phyloP scores from a whole-genome alignment of 1,140 invertebrate species.

The Drosophila trapezifrons region DNA sequence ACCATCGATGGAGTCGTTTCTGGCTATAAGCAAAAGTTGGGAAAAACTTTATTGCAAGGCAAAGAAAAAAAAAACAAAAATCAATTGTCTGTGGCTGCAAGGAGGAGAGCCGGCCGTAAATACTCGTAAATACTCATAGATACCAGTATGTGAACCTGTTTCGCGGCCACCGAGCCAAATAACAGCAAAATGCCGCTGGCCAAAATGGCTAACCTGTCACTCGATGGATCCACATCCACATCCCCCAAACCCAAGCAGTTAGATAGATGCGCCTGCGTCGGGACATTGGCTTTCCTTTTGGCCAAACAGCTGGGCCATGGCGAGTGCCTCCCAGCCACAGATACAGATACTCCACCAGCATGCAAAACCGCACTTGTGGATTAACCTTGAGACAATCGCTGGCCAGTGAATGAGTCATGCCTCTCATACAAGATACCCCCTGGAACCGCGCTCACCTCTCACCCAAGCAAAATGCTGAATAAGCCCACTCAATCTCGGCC shows the following conservation, averaged over 20 bases:
- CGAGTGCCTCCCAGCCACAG: constrained; percentile 26
- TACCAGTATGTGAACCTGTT: constrained; percentile 67
- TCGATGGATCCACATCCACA: constrained; percentile 11
- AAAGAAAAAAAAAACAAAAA: constrained; percentile 73
- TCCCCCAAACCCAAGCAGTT: background rate
- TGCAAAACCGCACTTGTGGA: constrained; percentile 62
- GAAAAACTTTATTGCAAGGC: constrained; percentile 66
- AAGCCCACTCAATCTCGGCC: constrained; percentile 43
- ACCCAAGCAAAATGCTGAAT: constrained; percentile 29
- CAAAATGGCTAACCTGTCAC: constrained; percentile 15
- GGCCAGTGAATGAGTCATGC: constrained; percentile 44
- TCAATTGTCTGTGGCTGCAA: constrained; percentile 69
- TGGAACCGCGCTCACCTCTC: background rate
- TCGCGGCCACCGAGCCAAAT: constrained; percentile 45
- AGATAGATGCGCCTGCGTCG: constrained; percentile 50
- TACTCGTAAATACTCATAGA: constrained; percentile 16
- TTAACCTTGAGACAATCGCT: constrained; percentile 42
- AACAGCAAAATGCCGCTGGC: constrained; percentile 71
- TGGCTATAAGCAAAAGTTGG: constrained; percentile 61
- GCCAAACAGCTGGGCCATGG: constrained; percentile 7
- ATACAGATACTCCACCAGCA: constrained; percentile 44
- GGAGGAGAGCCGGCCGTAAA: background rate
- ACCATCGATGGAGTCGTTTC: constrained; percentile 63
- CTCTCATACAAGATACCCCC: constrained; percentile 2
- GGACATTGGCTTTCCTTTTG: constrained; percentile 62